Conservation (phyloP, 2,888 invertebrate species). For the Aleiodes leptofemur region DNA sequence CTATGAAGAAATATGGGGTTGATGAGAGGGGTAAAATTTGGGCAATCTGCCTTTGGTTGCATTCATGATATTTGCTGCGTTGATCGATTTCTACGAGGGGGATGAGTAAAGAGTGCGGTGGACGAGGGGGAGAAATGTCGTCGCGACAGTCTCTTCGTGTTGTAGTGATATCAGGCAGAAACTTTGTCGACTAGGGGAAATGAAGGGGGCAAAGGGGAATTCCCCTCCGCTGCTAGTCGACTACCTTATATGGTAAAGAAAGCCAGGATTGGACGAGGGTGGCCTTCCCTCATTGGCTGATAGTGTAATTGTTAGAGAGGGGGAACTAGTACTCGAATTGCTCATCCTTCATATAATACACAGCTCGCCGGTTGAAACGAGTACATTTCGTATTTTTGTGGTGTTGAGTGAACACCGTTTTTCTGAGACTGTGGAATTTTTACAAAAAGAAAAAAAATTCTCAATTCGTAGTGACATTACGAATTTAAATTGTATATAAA, state of each 20-base stretch:
- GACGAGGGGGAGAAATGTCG: constrained; percentile 34
- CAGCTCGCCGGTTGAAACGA: constrained; percentile 65
- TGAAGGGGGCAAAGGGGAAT: constrained; percentile 50
- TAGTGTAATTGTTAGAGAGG: constrained; percentile 56
- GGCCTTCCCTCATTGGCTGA: constrained; percentile 72
- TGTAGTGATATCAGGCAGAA: constrained; percentile 34
- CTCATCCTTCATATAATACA: constrained; percentile 71
- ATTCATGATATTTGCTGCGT: no score
- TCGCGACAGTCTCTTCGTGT: constrained; percentile 20
- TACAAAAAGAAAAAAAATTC: not conserved
- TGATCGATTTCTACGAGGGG: constrained; percentile 10
- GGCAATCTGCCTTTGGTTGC: no score
- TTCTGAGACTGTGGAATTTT: constrained; percentile 5
- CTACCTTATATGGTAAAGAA: constrained; percentile 89
- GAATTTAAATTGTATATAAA: constrained; percentile 66
- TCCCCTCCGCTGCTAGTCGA: constrained; percentile 77
- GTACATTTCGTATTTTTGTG: constrained; percentile 70
- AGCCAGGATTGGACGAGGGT: constrained; percentile 81
- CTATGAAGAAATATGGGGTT: no score
- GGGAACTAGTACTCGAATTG: constrained; percentile 60
- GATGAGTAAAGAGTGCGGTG: constrained; percentile 14
- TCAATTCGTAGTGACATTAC: constrained; percentile 25
- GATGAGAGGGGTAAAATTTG: not conserved
- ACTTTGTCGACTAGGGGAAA: constrained; percentile 34
- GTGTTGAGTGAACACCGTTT: constrained; percentile 54